Evolutionary conservation across 2,113 vertebrate species (phyloP).

Genomic region (Protobothrops flavoviridis): DNA sequence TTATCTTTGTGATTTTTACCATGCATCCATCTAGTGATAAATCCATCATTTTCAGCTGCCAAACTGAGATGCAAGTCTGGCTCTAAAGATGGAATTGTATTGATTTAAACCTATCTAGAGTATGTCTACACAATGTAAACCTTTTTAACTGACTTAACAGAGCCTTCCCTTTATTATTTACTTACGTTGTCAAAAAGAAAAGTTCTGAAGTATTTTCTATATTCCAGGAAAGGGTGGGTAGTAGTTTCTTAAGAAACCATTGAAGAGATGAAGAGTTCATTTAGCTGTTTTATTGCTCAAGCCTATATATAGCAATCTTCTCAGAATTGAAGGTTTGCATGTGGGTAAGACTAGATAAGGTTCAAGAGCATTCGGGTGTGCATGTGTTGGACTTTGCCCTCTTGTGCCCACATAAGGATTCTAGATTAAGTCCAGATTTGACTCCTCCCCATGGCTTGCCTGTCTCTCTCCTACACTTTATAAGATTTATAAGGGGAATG

Average conservation of each 20-base stretch:
- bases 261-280: background rate
- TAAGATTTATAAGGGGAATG: background rate
- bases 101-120: background rate
- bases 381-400: background rate
- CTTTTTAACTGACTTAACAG: background rate
- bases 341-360: background rate
- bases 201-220: background rate
- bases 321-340: background rate
- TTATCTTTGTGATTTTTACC: background rate
- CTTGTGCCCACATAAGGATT: background rate
- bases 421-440: background rate
- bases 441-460: background rate
- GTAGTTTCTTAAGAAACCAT: background rate
- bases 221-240: background rate
- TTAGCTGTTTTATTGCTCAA: background rate
- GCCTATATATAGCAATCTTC: background rate
- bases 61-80: background rate
- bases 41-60: background rate
- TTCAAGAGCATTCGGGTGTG: background rate
- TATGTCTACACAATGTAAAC: background rate
- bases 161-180: background rate
- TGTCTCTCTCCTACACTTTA: background rate
- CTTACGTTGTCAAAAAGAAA: background rate
- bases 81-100: background rate
- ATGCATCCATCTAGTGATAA: background rate